phyloP scores from a whole-genome alignment of 2,113 vertebrate genomes.

The Picathartes gymnocephalus region DNA sequence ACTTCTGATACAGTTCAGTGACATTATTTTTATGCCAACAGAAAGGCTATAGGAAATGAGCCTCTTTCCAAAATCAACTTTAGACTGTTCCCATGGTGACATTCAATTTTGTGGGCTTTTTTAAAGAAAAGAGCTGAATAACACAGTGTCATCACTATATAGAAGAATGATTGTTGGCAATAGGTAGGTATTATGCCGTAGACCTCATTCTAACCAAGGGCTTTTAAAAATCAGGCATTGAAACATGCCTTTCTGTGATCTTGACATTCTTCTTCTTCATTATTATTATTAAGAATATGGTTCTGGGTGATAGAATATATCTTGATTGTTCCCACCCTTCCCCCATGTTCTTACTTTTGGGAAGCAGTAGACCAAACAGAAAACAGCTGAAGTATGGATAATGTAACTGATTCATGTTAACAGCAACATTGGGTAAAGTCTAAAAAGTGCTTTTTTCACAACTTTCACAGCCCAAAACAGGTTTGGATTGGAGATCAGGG shows the following conservation, averaged over 20 bases:
- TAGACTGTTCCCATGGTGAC: conserved; percentile 37
- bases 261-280: background rate
- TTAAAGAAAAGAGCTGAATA: background rate
- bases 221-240: background rate
- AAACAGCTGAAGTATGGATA: background rate
- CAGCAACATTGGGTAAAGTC: background rate
- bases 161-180: background rate
- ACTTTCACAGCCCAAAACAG: background rate
- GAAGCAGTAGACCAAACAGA: background rate
- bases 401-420: background rate
- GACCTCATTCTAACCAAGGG: background rate
- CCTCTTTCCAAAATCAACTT: conserved; percentile 33
- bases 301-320: background rate
- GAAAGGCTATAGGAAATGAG: conserved; percentile 21
- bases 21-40: conserved; percentile 33
- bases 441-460: background rate
- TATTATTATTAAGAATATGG: background rate
- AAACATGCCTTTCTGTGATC: background rate
- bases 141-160: background rate
- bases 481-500: background rate
- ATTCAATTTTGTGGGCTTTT: background rate
- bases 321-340: background rate
- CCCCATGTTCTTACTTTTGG: background rate
- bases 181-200: background rate
- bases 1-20: conserved; percentile 31